Percentiles rank a stretch among this genome's conserved stretches.
These are phyloP conservation scores for Chironomus tentans DNA, from an alignment of 2,888 invertebrate genomes.

Conservation along the genomic window DNA sequence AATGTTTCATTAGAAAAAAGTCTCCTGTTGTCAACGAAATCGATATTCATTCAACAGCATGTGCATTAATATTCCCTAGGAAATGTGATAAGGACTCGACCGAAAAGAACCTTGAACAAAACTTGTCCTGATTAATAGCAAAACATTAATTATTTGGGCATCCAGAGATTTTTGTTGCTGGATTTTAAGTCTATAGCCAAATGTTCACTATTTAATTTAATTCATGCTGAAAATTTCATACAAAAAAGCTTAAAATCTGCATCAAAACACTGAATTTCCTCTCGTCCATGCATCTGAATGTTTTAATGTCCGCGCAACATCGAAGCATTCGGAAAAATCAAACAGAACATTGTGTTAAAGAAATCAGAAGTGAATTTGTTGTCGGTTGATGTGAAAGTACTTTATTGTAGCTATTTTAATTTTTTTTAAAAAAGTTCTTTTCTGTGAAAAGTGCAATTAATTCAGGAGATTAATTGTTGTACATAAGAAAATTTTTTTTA, in stretches of 20 bases:
- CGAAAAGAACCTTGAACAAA: no score
- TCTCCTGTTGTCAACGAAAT: background rate
- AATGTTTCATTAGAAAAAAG: conserved; percentile 7
- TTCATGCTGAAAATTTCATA: background rate
- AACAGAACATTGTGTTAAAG: background rate
- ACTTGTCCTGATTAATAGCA: no score
- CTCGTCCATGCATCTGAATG: background rate
- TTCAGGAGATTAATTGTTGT: background rate
- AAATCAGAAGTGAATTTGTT: background rate
- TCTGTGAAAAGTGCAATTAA: background rate
- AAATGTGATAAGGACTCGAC: no score
- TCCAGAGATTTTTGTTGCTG: no score
- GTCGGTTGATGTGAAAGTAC: background rate
- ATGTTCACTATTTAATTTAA: background rate
- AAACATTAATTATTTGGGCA: no score
- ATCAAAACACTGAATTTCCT: background rate
- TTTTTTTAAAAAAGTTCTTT: background rate
- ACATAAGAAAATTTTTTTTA: background rate
- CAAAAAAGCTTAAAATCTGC: background rate
- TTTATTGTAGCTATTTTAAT: background rate
- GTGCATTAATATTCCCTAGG: no score
- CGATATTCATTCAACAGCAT: background rate
- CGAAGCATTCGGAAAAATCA: background rate
- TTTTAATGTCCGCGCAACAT: background rate
- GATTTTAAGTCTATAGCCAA: background rate